These are phyloP conservation scores for Pitta sordida DNA, from an alignment of 2,113 vertebrate genomes.

Conservation along the genomic window DNA sequence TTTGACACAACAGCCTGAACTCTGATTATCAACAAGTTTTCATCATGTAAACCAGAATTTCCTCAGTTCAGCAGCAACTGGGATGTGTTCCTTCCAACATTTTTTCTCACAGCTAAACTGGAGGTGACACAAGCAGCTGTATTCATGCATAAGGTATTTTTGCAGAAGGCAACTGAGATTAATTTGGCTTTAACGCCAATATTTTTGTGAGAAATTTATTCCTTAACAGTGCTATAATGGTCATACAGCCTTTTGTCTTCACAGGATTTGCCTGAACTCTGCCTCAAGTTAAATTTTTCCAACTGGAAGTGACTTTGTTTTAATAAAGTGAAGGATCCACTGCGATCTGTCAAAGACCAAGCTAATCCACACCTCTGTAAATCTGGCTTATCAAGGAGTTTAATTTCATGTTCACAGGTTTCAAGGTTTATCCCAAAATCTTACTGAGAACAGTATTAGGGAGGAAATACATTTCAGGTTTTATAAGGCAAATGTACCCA, in stretches of 20 bases:
- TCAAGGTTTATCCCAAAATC: neutral
- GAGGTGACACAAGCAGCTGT: neutral
- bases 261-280: neutral
- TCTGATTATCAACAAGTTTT: neutral
- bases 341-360: neutral
- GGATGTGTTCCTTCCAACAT: neutral
- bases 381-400: neutral
- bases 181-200: neutral
- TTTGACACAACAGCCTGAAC: neutral
- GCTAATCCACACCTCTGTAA: conserved; percentile 4
- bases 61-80: neutral
- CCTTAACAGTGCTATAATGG: neutral
- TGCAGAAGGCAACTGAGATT: neutral
- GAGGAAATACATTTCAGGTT: conserved; percentile 1
- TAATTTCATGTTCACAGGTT: conserved; percentile 15
- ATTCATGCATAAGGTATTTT: neutral
- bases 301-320: neutral
- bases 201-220: neutral
- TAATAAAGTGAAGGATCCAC: neutral
- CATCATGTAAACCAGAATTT: neutral
- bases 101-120: neutral
- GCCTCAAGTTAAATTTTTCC: neutral
- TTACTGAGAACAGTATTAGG: neutral
- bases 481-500: conserved; percentile 18
- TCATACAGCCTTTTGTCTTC: neutral